Base-by-base conservation (phyloP, 2,797 vertebrate genomes). In the Adrianichthys oophorus region DNA sequence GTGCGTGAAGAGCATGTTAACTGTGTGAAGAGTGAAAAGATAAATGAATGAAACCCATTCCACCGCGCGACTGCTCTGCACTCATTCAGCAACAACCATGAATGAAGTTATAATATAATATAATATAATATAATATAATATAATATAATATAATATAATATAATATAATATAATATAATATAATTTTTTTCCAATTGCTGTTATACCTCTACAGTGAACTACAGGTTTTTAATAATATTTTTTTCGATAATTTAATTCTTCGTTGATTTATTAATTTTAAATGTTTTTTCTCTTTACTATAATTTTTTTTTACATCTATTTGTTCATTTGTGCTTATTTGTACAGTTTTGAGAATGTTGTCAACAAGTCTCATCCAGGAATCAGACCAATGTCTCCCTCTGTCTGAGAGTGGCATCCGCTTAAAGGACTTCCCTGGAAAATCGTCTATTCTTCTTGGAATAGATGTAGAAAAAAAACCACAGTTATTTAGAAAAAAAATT, bases 1-100 rank as follows among this genome's bases (percentile, higher is more conserved):
- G 32, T 51, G 64, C 5, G 13, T 13, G 67, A 2, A 61, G 5
- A 12, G 24, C 26, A 15, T 29, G 19, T 17, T 32, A 45, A 61
- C 32, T 53, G 42, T 13, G 6, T 61, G 49, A 7, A 24, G 59
- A 26, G 46, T 52, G 29, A 17, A 29, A 24, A 14, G 14, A 58
- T 67, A 55, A 72, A 58, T 76, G 72, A 73, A 41, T 66, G 65
- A 13, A 50, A 15, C 0, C 46, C 23, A 52, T 41, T 50, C 56
- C 23, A n/a, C 37, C 40, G 56, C 56, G 61, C 48, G 6, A 63
- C 48, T 41, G 48, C 47, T 71, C 73, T 65, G 57, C 18, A 15
- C 41, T 78, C 81, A 82, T 80, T 79, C 78, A 81, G 56, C 56
- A n/a, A 23, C 4, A n/a, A 26, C 62, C 17, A 26, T 78, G 65